These are phyloP conservation scores for Aleiodes leptofemur DNA, from an alignment of 2,888 invertebrate species.

Conservation along the genomic window DNA sequence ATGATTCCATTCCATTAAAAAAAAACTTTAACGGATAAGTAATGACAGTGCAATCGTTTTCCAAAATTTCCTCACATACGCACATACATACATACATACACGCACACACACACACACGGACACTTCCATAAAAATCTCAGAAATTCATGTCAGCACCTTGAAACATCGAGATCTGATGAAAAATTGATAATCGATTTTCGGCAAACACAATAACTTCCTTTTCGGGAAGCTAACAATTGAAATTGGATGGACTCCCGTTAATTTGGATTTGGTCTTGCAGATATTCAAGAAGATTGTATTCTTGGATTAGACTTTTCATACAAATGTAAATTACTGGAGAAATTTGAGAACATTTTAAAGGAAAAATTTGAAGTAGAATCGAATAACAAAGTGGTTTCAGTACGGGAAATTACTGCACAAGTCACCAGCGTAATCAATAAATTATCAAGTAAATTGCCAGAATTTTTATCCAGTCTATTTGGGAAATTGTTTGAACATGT, in stretches of 20 bases:
- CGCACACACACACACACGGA: too few relatives aligned
- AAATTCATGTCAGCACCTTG: too few relatives aligned
- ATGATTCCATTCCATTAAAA: too few relatives aligned
- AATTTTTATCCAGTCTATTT: background rate
- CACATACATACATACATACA: too few relatives aligned
- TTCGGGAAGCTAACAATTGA: background rate
- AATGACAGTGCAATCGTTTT: too few relatives aligned
- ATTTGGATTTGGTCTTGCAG: conserved; percentile 4
- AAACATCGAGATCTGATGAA: too few relatives aligned
- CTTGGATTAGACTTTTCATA: background rate
- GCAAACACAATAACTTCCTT: too few relatives aligned
- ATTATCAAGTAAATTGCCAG: background rate
- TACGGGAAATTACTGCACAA: background rate
- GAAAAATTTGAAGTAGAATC: background rate
- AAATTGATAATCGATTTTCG: too few relatives aligned
- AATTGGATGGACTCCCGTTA: background rate
- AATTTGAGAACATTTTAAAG: background rate
- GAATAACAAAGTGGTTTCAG: background rate
- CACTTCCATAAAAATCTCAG: too few relatives aligned
- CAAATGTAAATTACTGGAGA: background rate
- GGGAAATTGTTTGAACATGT: background rate
- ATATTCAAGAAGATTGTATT: background rate
- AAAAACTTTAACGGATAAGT: too few relatives aligned
- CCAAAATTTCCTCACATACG: too few relatives aligned
- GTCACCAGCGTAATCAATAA: background rate